Evolutionary conservation across 2,888 invertebrate genomes (phyloP).

Genomic region (Drosophila ustulata): DNA sequence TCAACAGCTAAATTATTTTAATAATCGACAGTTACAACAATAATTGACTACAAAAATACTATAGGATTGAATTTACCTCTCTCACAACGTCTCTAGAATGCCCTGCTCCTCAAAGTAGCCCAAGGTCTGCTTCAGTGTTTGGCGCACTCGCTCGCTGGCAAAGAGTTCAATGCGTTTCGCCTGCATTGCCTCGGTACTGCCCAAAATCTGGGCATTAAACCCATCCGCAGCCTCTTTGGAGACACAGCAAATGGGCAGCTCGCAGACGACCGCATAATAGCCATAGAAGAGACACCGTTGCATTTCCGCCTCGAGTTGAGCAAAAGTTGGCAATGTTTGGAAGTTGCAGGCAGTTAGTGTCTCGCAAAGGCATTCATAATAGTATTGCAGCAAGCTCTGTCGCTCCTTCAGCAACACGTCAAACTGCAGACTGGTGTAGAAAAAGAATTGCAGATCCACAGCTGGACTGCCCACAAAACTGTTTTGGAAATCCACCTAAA

Average conservation of each 20-base stretch:
- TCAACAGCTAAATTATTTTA: background rate
- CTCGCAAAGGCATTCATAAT: conserved; percentile 63
- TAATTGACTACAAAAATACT: background rate
- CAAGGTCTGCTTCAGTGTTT: conserved; percentile 68
- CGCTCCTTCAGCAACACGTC: conserved; percentile 71
- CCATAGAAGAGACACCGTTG: conserved; percentile 69
- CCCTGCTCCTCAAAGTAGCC: conserved; percentile 73
- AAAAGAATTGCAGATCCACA: conserved; percentile 81
- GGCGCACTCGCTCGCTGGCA: conserved; percentile 63
- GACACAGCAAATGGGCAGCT: conserved; percentile 75
- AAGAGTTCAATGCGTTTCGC: conserved; percentile 70
- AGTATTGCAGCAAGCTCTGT: conserved; percentile 67
- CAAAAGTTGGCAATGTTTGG: conserved; percentile 56
- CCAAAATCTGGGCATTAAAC: conserved; percentile 63
- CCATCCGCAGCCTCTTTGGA: conserved; percentile 59
- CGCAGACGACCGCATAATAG: conserved; percentile 71
- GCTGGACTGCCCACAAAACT: conserved; percentile 80
- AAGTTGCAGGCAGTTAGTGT: conserved; percentile 56
- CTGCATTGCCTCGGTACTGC: conserved; percentile 50
- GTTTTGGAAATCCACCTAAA: conserved; percentile 83
- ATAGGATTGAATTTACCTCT: background rate
- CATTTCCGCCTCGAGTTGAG: conserved; percentile 69
- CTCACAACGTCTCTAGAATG: conserved; percentile 54
- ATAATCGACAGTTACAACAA: background rate
- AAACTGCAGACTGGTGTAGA: conserved; percentile 79